Percentiles rank a stretch among this genome's conserved stretches.
phyloP scores from a whole-genome alignment of 2,113 vertebrate species.

The Coregonus clupeaformis region DNA sequence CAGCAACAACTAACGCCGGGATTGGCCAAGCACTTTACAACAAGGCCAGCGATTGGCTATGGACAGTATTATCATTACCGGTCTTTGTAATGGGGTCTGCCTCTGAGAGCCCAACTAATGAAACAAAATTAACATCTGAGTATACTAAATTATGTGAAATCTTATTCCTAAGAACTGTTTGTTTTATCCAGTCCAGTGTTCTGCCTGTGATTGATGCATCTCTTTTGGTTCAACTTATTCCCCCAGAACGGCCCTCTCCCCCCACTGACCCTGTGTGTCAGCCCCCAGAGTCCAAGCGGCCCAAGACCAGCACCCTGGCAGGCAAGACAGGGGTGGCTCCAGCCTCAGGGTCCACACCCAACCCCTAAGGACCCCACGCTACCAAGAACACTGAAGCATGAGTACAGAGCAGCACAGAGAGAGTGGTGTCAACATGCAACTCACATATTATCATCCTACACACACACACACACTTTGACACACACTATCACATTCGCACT shows the following conservation, averaged over 20 bases:
- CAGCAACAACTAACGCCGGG: neutral
- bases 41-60: neutral
- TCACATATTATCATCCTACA: neutral
- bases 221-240: slow-evolving; percentile 17
- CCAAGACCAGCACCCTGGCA: slow-evolving; percentile 65
- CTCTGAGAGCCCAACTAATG: too few relatives aligned
- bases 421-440: neutral
- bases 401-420: neutral
- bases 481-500: too few relatives aligned
- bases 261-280: slow-evolving; percentile 74
- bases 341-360: slow-evolving; percentile 22
- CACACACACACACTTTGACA: too few relatives aligned
- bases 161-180: too few relatives aligned
- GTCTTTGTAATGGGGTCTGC: too few relatives aligned
- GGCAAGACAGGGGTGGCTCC: slow-evolving; percentile 24
- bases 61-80: neutral
- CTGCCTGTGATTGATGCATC: neutral
- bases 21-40: neutral
- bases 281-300: slow-evolving; percentile 81
- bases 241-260: slow-evolving; percentile 76
- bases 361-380: too few relatives aligned
- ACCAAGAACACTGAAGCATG: too few relatives aligned
- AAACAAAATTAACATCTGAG: too few relatives aligned
- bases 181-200: neutral
- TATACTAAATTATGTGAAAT: too few relatives aligned